Evolutionary conservation across 37 sponge, comb jelly and placozoan genomes (phyloP).

Genomic region (Amphimedon queenslandica): DNA sequence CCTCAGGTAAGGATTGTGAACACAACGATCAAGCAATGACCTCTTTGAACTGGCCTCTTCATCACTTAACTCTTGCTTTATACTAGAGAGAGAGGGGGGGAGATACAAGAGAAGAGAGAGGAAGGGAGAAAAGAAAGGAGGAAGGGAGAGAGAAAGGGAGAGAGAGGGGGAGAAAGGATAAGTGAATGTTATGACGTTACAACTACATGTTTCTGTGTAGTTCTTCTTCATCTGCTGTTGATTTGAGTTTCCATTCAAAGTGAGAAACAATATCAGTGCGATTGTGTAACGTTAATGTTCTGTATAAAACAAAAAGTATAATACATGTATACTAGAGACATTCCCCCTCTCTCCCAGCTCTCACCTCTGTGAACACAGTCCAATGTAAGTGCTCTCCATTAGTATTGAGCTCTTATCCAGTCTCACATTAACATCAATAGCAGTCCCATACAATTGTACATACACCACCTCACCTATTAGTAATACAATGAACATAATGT

Average conservation of each 20-base stretch:
- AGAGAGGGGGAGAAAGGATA: too few relatives aligned
- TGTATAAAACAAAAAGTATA: background rate
- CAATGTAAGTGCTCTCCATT: slow-evolving; percentile 87
- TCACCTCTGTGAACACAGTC: slow-evolving; percentile 81
- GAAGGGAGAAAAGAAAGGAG: too few relatives aligned
- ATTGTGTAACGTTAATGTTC: slow-evolving; percentile 77
- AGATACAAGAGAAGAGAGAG: too few relatives aligned
- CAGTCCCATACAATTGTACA: slow-evolving; percentile 75
- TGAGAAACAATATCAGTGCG: slow-evolving; percentile 87
- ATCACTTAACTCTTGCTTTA: slow-evolving; percentile 36
- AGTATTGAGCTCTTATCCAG: slow-evolving; percentile 82
- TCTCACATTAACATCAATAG: slow-evolving; percentile 80
- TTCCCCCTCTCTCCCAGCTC: background rate
- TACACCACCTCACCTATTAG: slow-evolving; percentile 79
- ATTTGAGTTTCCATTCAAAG: slow-evolving; percentile 88
- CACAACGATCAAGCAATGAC: slow-evolving; percentile 74
- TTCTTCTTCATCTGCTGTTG: slow-evolving; percentile 73
- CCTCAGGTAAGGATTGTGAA: slow-evolving; percentile 76
- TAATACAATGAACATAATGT: too few relatives aligned
- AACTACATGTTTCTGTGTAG: slow-evolving; percentile 70
- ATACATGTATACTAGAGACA: background rate
- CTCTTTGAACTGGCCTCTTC: slow-evolving; percentile 84
- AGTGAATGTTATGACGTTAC: too few relatives aligned
- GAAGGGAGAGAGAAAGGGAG: too few relatives aligned
- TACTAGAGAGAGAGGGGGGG: too few relatives aligned